These are phyloP conservation scores for Tenthredo livida DNA, from an alignment of 2,888 invertebrate species.

Conservation along the genomic window DNA sequence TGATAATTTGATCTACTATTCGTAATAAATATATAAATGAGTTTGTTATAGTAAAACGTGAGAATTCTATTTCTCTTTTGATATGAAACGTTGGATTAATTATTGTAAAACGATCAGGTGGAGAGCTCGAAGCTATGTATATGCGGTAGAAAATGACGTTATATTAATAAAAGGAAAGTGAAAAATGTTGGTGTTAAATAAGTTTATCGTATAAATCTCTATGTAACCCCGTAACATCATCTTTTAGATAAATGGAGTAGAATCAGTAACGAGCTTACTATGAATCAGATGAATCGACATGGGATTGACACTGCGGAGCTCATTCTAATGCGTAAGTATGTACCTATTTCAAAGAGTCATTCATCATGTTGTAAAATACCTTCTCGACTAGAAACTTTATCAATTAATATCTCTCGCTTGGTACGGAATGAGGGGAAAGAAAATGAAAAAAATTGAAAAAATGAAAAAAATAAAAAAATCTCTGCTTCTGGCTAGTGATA, in stretches of 20 bases:
- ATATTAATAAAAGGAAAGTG: constrained; percentile 1
- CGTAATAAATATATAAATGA: too few relatives aligned
- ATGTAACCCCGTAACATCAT: background rate
- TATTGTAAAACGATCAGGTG: background rate
- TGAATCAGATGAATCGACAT: background rate
- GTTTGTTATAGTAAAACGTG: background rate
- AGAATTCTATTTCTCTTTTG: constrained; percentile 3
- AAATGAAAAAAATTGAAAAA: too few relatives aligned
- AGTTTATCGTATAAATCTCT: background rate
- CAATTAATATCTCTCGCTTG: background rate
- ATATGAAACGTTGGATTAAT: constrained; percentile 16
- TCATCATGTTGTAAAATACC: background rate
- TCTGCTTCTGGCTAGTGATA: background rate
- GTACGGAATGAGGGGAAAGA: background rate
- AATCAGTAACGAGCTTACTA: background rate
- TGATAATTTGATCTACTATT: background rate
- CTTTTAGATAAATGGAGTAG: background rate
- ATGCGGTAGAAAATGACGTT: background rate
- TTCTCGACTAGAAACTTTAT: background rate
- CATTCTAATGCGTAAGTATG: background rate
- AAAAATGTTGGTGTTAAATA: background rate
- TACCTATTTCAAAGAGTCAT: background rate
- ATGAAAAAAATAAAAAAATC: background rate
- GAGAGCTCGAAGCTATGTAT: background rate
- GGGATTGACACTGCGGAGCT: background rate